Percentiles rank a stretch among this genome's conserved stretches.
Conservation (phyloP, 2,113 vertebrate species). For the Mastomys coucha region DNA sequence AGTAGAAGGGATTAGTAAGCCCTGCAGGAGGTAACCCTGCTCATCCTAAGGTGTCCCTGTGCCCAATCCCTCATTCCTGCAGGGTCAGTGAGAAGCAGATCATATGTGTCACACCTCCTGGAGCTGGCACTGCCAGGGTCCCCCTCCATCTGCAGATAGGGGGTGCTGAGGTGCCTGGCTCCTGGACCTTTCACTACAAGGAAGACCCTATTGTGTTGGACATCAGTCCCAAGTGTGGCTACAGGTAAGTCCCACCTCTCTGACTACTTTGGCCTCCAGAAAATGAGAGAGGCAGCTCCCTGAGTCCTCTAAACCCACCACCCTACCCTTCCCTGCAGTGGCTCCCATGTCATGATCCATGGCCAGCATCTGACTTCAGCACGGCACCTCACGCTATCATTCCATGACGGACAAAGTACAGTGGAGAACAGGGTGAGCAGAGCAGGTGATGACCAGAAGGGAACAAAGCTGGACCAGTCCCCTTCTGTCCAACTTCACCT, state of each 20-base stretch:
- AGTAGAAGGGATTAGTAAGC: background rate
- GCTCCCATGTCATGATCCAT: conserved; percentile 90
- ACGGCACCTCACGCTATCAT: conserved; percentile 88
- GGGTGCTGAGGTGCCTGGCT: conserved; percentile 87
- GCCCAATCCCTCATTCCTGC: conserved; percentile 39
- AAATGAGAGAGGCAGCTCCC: background rate
- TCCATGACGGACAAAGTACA: conserved; percentile 78
- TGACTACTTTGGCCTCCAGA: background rate
- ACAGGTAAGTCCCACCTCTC: conserved; percentile 79
- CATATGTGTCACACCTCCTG: conserved; percentile 76
- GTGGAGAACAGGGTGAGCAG: conserved; percentile 74
- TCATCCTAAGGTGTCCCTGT: background rate
- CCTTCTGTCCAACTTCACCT: background rate
- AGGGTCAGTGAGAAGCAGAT: conserved; percentile 79
- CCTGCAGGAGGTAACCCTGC: background rate
- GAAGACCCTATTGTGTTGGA: conserved; percentile 89
- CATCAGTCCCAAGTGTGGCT: conserved; percentile 92
- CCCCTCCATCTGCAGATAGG: conserved; percentile 90
- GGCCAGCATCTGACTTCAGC: conserved; percentile 94
- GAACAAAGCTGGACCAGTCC: background rate
- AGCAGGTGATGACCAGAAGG: background rate
- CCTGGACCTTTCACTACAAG: conserved; percentile 91
- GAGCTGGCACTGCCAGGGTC: conserved; percentile 46
- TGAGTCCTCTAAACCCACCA: background rate
- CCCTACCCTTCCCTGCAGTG: conserved; percentile 83